Evolutionary conservation across 30 jellyfish, hydroid and myxozoan genomes (phyloP).

Genomic region (Mastigias papua): DNA sequence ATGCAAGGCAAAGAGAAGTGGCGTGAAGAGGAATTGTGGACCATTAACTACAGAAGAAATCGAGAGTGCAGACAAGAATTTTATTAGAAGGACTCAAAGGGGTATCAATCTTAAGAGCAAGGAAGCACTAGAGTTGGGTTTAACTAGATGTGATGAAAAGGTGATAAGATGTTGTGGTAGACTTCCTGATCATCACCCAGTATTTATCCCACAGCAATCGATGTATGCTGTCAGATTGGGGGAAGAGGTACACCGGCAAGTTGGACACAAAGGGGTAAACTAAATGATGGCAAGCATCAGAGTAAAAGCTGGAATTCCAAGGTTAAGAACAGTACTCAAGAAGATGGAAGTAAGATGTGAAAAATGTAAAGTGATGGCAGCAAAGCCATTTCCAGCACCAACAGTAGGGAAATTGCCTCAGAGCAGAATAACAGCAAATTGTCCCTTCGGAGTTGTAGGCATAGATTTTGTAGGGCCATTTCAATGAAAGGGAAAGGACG

Average conservation of each 20-base stretch:
- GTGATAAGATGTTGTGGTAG: slow-evolving; percentile 43
- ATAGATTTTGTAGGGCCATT: slow-evolving; percentile 56
- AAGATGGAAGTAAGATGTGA: slow-evolving; percentile 26
- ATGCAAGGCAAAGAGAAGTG: not conserved
- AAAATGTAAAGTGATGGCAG: slow-evolving; percentile 34
- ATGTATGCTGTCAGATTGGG: slow-evolving; percentile 22
- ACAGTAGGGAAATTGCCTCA: slow-evolving; percentile 18
- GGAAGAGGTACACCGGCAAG: slow-evolving; percentile 29
- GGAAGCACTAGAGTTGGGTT: slow-evolving; percentile 39
- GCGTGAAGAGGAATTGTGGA: not conserved
- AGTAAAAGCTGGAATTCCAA: slow-evolving; percentile 37
- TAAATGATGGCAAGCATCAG: slow-evolving; percentile 44
- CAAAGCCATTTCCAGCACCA: slow-evolving; percentile 58
- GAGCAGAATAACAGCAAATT: slow-evolving; percentile 23
- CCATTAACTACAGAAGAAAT: slow-evolving; percentile 55
- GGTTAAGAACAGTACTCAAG: slow-evolving; percentile 35
- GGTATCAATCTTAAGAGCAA: slow-evolving; percentile 4
- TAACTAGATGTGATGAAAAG: slow-evolving; percentile 4
- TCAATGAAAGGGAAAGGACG: not conserved
- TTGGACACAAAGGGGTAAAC: slow-evolving; percentile 52
- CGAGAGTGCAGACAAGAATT: slow-evolving; percentile 2
- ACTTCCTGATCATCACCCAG: slow-evolving; percentile 42
- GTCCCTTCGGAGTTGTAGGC: slow-evolving; percentile 67
- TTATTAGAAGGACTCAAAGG: slow-evolving; percentile 11
- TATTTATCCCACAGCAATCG: slow-evolving; percentile 23